These are phyloP conservation scores for Mustela lutreola DNA, from an alignment of 2,113 vertebrate genomes.

Conservation along the genomic window DNA sequence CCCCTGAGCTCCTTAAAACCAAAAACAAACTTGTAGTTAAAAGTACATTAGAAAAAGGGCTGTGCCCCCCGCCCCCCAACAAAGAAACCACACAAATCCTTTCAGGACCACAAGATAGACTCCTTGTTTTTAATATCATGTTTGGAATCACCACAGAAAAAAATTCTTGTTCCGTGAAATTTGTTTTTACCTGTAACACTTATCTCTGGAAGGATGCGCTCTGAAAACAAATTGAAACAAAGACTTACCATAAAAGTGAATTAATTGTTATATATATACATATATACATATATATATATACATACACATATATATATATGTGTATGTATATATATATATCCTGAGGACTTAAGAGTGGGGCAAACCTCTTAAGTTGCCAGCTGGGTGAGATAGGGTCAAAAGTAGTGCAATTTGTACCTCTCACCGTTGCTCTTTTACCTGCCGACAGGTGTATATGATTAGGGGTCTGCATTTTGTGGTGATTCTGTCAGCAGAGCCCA, in stretches of 20 bases:
- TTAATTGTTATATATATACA: not conserved
- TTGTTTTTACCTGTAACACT: not conserved
- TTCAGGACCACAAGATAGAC: too few relatives aligned
- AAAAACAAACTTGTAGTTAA: not conserved
- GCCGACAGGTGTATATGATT: too few relatives aligned
- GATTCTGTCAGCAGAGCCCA: not conserved
- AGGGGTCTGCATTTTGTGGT: not conserved
- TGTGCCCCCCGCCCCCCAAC: not conserved
- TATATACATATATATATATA: not conserved
- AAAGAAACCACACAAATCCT: slow-evolving; percentile 13
- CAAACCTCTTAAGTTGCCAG: not conserved
- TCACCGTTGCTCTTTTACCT: not conserved
- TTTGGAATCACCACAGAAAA: not conserved
- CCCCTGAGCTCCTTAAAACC: not conserved
- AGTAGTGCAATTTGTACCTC: not conserved
- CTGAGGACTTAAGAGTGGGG: not conserved
- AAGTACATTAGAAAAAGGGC: not conserved
- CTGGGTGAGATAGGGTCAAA: not conserved
- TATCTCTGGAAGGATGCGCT: not conserved
- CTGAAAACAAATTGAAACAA: not conserved
- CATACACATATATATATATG: too few relatives aligned
- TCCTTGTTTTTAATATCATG: not conserved
- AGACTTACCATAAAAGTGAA: not conserved
- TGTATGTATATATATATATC: too few relatives aligned
- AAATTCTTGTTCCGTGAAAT: not conserved